These are phyloP conservation scores for Erannis defoliaria DNA, from an alignment of 2,888 invertebrate genomes.

Conservation along the genomic window DNA sequence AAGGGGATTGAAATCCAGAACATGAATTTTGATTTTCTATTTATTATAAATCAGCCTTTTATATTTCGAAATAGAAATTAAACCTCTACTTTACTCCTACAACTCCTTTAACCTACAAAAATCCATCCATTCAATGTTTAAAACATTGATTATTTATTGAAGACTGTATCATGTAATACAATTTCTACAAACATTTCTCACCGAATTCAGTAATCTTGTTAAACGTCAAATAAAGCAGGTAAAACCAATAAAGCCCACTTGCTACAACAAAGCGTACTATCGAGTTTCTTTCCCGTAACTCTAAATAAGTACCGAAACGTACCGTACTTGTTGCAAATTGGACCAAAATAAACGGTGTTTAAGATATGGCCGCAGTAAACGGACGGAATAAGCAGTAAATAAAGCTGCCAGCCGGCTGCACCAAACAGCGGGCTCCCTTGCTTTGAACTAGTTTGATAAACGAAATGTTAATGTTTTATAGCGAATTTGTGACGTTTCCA, in stretches of 20 bases:
- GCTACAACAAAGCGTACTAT: slow-evolving; percentile 9
- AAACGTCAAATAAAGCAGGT: not conserved
- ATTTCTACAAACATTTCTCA: too few relatives aligned
- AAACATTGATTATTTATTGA: too few relatives aligned
- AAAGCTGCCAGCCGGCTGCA: slow-evolving; percentile 69
- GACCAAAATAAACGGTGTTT: slow-evolving; percentile 43
- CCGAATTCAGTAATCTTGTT: not conserved
- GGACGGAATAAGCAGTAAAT: slow-evolving; percentile 65
- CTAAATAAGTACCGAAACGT: slow-evolving; percentile 17
- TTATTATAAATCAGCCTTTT: too few relatives aligned
- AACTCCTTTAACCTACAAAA: too few relatives aligned
- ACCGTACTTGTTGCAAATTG: slow-evolving; percentile 45
- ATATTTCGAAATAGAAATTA: too few relatives aligned
- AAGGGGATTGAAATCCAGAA: too few relatives aligned
- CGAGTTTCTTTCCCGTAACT: slow-evolving; percentile 5
- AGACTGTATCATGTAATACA: too few relatives aligned
- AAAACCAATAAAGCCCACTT: slow-evolving; percentile 4
- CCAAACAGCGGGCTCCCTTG: slow-evolving; percentile 64
- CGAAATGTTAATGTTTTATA: slow-evolving; percentile 2
- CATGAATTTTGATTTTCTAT: too few relatives aligned
- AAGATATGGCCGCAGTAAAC: slow-evolving; percentile 54
- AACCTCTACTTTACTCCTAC: too few relatives aligned
- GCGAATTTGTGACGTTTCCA: not conserved
- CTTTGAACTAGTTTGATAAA: slow-evolving; percentile 40
- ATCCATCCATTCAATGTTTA: too few relatives aligned